Base-by-base conservation (phyloP, 2,888 invertebrate species). In the Adelphocoris suturalis region DNA sequence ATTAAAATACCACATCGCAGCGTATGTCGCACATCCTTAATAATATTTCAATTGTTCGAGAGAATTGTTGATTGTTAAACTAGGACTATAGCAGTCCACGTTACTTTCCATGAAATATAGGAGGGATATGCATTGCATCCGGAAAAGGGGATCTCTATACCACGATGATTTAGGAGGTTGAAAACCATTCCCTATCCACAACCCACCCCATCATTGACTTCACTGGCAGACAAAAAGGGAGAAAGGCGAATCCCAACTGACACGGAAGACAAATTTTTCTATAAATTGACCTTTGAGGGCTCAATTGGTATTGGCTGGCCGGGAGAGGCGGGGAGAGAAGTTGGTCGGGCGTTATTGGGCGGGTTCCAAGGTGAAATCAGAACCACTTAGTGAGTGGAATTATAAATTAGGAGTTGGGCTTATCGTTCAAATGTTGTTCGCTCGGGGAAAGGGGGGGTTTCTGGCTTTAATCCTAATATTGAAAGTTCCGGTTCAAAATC, bases 381-480 rank as follows among this genome's bases (percentile, higher is more conserved):
- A 78, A 78, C 78, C 78, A 78, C 78, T 78, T 78, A 78, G 78
- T 46, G 78, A 78, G n/a, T 78, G 78, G 78, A 78, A 78, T 78
- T 78, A 78, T 78, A 46, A 78, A 78, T 78, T 78, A 78, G 47
- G 47, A 78, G 78, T 78, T n/a, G 28, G 78, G 68, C 68, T 68
- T 68, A 68, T 68, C 68, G 68, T 68, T 68, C 68, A 68, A 68
- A 68, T 68, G 68, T 11, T 23, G 68, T 68, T 16, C 57, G 57
- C n/a, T n/a, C 5, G 57, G 1, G 57, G 57, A 5, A n/a, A 9
- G 23, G 11, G 68, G 11, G 68, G 13, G 68, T 11, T 68, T 27
- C 68, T 68, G 68, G 68, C 68, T 68, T 68, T 68, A 23, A 68
- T 68, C 68, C 68, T 68, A 68, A 68, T 68, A 68, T 68, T 68